phyloP scores from a whole-genome alignment of 2,113 vertebrate species.

The Condylura cristata region DNA sequence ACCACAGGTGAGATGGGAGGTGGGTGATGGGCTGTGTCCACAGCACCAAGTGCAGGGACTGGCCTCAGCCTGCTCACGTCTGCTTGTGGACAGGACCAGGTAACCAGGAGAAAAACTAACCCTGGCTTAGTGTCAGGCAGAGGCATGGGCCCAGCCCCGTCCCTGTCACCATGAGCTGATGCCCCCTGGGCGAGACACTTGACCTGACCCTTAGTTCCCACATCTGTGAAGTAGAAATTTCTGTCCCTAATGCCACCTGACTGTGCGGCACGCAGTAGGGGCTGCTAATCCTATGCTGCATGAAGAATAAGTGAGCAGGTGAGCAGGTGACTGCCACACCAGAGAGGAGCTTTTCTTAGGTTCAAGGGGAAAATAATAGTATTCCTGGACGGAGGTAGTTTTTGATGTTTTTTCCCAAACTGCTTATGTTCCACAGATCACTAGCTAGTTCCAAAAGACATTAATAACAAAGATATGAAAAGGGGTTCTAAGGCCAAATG shows the following conservation, averaged over 20 bases:
- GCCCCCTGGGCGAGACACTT: background rate
- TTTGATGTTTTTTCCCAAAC: background rate
- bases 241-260: background rate
- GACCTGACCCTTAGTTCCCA: background rate
- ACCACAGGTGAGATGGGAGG: background rate
- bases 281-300: too few species aligned
- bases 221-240: background rate
- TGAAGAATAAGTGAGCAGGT: background rate
- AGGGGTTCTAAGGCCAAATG: background rate
- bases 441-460: background rate
- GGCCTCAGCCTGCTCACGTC: background rate
- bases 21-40: too few species aligned
- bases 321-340: background rate
- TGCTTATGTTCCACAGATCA: background rate
- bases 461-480: background rate
- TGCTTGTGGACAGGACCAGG: background rate
- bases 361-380: background rate
- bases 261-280: background rate
- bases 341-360: background rate
- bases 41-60: background rate
- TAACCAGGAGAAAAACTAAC: rapidly evolving
- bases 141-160: background rate
- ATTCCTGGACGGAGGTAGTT: background rate
- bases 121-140: background rate
- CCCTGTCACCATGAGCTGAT: background rate